These are phyloP conservation scores for Larimichthys polyactis DNA, from an alignment of 2,113 vertebrate genomes.

Conservation along the genomic window DNA sequence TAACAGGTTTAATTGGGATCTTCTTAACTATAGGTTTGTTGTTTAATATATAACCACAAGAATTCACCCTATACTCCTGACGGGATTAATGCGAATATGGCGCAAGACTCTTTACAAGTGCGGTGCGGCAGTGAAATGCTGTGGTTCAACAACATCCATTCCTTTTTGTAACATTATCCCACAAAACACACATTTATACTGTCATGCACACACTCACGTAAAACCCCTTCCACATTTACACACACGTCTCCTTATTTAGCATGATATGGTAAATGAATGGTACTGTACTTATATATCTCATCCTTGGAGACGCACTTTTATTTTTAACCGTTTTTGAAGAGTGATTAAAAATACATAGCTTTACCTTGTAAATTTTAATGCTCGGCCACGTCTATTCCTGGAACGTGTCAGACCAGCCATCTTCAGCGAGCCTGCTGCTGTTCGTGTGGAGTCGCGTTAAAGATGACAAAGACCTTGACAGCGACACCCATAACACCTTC, in stretches of 20 bases:
- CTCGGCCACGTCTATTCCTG: slow-evolving; percentile 57
- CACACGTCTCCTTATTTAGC: slow-evolving; percentile 27
- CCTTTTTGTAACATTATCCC: slow-evolving; percentile 37
- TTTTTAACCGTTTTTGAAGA: slow-evolving; percentile 30
- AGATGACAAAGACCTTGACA: slow-evolving; percentile 72
- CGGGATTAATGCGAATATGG: slow-evolving; percentile 59
- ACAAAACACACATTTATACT: slow-evolving; percentile 46
- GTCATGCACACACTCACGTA: slow-evolving; percentile 8
- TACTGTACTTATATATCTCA: background rate
- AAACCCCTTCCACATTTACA: slow-evolving; percentile 20
- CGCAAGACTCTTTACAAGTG: slow-evolving; percentile 60
- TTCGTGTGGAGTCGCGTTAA: slow-evolving; percentile 59
- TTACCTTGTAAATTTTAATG: slow-evolving; percentile 45
- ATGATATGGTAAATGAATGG: background rate
- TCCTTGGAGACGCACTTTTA: slow-evolving; percentile 11
- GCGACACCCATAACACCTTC: slow-evolving; percentile 23
- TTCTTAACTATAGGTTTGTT: slow-evolving; percentile 75
- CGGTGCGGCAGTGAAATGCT: slow-evolving; percentile 46
- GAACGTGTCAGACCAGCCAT: slow-evolving; percentile 32
- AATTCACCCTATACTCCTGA: slow-evolving; percentile 55
- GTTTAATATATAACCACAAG: slow-evolving; percentile 76
- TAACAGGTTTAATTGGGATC: slow-evolving; percentile 74
- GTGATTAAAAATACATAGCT: slow-evolving; percentile 47
- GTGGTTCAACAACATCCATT: slow-evolving; percentile 51
- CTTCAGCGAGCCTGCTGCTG: slow-evolving; percentile 20